Conservation (phyloP, 2,113 vertebrate genomes). For the Hemibates koningsi region DNA sequence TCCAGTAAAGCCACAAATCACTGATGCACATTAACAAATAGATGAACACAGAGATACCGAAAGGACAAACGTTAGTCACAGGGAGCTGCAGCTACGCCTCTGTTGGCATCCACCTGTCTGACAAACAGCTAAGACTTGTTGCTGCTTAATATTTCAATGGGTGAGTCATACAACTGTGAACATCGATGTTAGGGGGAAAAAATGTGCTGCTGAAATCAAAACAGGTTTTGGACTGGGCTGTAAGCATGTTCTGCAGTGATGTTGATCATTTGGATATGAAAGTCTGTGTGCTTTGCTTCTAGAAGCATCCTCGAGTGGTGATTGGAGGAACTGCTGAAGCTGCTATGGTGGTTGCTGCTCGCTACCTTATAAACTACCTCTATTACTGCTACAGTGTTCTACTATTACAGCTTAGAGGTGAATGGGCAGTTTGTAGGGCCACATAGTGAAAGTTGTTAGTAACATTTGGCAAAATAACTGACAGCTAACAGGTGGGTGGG, state of each 20-base stretch:
- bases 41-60: neutral
- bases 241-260: neutral
- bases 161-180: neutral
- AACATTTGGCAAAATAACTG: neutral
- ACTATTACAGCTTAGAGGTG: neutral
- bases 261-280: neutral
- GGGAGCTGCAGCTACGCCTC: neutral
- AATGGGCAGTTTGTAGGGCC: neutral
- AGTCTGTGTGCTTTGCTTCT: neutral
- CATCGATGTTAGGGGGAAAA: neutral
- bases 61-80: neutral
- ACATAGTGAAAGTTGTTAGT: accelerated
- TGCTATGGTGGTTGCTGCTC: neutral
- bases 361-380: neutral
- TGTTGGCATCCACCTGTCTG: neutral
- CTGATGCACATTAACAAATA: neutral
- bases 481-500: neutral
- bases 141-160: neutral
- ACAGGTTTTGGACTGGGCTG: neutral
- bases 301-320: neutral
- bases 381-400: neutral
- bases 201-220: neutral
- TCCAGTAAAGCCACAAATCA: neutral
- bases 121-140: neutral
- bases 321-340: neutral